phyloP scores from a whole-genome alignment of 2,113 vertebrate genomes.

The Piprites chloris region DNA sequence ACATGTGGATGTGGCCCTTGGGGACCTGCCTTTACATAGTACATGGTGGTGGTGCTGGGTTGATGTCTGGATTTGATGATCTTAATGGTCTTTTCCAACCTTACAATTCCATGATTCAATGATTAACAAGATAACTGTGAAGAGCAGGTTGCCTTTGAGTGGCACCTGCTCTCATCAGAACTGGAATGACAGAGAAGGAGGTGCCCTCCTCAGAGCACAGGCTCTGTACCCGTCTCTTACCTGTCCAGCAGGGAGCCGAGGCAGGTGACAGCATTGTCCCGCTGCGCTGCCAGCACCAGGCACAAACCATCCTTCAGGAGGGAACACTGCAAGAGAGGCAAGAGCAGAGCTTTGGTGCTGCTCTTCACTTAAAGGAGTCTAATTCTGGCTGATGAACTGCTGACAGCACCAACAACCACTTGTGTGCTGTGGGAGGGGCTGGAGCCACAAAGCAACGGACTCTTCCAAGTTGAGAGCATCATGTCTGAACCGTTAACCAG shows the following conservation, averaged over 20 bases:
- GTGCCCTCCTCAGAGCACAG: neutral
- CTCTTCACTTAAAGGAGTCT: neutral
- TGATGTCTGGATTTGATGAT: neutral
- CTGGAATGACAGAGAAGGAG: neutral
- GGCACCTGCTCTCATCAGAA: neutral
- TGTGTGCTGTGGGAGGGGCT: neutral
- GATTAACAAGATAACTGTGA: neutral
- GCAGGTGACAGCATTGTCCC: slow-evolving; percentile 38
- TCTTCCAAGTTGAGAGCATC: neutral
- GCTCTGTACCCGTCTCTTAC: slow-evolving; percentile 27
- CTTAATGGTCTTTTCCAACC: neutral
- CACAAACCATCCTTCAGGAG: slow-evolving; percentile 40
- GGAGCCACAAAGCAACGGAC: neutral
- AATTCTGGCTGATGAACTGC: neutral
- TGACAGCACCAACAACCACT: neutral
- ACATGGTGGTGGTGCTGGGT: fast-evolving
- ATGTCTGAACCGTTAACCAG: fast-evolving
- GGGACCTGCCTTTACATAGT: neutral
- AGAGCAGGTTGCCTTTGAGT: neutral
- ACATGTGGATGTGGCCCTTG: neutral
- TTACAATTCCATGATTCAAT: neutral
- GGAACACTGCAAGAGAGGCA: slow-evolving; percentile 37
- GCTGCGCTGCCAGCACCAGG: slow-evolving; percentile 68
- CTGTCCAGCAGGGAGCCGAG: slow-evolving; percentile 65
- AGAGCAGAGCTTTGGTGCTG: neutral